Conservation (phyloP, 2,888 invertebrate genomes). For the Oxystoma pomonae region DNA sequence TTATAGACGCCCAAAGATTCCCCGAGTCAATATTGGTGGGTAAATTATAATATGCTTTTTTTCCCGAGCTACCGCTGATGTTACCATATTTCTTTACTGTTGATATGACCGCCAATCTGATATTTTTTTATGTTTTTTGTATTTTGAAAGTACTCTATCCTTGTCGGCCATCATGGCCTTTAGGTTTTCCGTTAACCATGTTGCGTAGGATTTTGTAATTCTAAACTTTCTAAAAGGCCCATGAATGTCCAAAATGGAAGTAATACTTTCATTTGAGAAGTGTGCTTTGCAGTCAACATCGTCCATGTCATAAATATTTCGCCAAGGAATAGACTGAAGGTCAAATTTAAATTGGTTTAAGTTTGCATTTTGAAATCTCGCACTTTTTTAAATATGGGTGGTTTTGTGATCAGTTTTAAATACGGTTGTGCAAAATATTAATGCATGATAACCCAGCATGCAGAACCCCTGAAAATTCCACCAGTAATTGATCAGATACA, state of each 20-base stretch:
- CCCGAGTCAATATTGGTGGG: background rate
- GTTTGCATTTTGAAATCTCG: background rate
- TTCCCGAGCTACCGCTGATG: background rate
- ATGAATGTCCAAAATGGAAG: background rate
- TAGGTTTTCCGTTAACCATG: conserved; percentile 4
- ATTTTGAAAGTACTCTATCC: conserved; percentile 8
- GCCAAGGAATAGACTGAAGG: conserved; percentile 1
- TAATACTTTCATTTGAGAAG: background rate
- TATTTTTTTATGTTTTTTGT: conserved; percentile 11
- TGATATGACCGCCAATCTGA: background rate
- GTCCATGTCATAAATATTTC: conserved; percentile 3
- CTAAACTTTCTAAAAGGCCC: conserved; percentile 3
- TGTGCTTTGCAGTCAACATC: conserved; percentile 3
- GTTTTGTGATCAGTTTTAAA: background rate
- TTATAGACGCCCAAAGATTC: background rate
- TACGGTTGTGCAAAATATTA: background rate
- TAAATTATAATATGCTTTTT: conserved; percentile 4
- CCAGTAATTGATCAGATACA: background rate
- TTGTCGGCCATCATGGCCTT: background rate
- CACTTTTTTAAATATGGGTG: background rate
- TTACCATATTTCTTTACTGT: background rate
- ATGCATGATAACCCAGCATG: background rate
- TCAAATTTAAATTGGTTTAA: background rate
- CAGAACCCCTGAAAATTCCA: background rate
- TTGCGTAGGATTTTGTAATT: conserved; percentile 10